Evolutionary conservation across 2,888 invertebrate species (phyloP), one percentile per base, ranked within the genome.

Genomic region (Tricholauxania praeusta): DNA sequence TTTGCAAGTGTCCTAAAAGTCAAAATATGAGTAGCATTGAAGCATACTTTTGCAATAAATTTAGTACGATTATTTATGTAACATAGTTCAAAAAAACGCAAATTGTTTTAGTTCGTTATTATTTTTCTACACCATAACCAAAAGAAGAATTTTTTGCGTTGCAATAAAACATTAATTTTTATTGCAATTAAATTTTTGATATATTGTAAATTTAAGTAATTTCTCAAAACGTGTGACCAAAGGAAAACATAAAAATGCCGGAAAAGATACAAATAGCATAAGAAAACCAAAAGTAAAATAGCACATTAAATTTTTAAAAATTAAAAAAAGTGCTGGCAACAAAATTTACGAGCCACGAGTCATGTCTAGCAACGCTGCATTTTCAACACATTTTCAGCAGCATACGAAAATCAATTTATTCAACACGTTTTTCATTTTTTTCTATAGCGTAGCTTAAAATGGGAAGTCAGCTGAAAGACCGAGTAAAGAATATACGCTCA

Each of bases 121-220:
- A 1, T 10, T 10, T 39, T 39, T 39, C 39, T 39, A 39, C 39
- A 10, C 39, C 39, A 39, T 39, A 39, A 39, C 39, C 10, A 0
- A 39, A 39, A 39, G 39, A 39, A 39, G 10, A 39, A 5, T 39
- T 39, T 39, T 39, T 55, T 19, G 12, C 55, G n/a, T 19, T 55
- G 22, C 17, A 55, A 55, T 55, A 22, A 65, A n/a, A 32, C 49
- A 32, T 65, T n/a, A 65, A 65, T 65, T 52, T 32, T 51, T 17
- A 49, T 65, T 65, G 65, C 22, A 49, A 19, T 65, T 65, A 52
- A 39, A 55, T n/a, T 55, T 55, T 55, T 55, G 55, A 55, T 55
- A 19, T n/a, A 55, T 55, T 22, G 55, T n/a, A 3, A 55, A 55
- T 15, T 17, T 22, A 22, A 55, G 55, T 55, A 17, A 22, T 55